Conservation (phyloP, 1,140 invertebrate species). For the Nephila pilipes region DNA sequence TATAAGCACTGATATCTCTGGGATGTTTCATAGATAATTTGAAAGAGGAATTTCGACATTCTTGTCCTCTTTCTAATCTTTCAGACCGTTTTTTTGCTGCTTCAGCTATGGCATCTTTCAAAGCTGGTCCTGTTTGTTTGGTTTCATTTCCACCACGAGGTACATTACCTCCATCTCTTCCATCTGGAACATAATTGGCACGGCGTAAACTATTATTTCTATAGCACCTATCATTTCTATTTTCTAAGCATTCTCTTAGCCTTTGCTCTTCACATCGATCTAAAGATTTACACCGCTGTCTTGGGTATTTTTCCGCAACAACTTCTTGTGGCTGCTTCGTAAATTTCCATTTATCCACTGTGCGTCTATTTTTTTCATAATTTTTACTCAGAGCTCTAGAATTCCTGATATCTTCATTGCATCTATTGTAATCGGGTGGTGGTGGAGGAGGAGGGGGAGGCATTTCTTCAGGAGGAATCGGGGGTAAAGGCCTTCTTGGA, state of each 20-base stretch:
- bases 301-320: background rate
- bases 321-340: constrained; percentile 40
- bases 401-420: background rate
- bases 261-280: constrained; percentile 56
- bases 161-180: background rate
- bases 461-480: constrained; percentile 71
- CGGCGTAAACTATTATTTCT: constrained; percentile 62
- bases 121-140: background rate
- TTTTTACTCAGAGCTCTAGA: constrained; percentile 21
- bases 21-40: constrained; percentile 60
- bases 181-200: background rate
- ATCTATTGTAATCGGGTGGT: constrained; percentile 69
- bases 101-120: constrained; percentile 69
- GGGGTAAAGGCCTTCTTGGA: constrained; percentile 65
- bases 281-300: constrained; percentile 61
- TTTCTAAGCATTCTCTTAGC: background rate
- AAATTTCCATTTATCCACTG: constrained; percentile 74
- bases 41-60: constrained; percentile 59
- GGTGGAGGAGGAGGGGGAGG: constrained; percentile 70
- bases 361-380: constrained; percentile 71
- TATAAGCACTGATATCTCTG: constrained; percentile 12
- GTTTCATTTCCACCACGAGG: background rate
- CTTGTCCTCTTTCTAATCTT: constrained; percentile 41
- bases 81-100: constrained; percentile 58
- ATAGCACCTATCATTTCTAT: constrained; percentile 42